A percentile compares a stretch with the other conserved stretches of the same genome.
These are phyloP conservation scores for Anagrus nilaparvatae DNA, from an alignment of 1,140 invertebrate genomes.

Conservation along the genomic window DNA sequence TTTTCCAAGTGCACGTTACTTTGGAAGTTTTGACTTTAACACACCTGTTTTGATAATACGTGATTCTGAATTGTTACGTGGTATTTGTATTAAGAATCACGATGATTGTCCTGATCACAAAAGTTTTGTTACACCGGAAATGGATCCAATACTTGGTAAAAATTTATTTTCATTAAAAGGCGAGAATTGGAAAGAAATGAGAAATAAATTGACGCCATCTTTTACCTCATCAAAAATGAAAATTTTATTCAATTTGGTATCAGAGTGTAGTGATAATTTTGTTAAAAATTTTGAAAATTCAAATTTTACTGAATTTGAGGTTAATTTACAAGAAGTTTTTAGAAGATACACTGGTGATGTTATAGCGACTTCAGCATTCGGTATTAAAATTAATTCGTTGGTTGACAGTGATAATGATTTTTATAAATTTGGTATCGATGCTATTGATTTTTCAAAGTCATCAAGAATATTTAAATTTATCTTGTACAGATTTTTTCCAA, in stretches of 20 bases:
- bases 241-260: slow-evolving; percentile 37
- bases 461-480: slow-evolving; percentile 10
- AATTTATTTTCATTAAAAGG: slow-evolving; percentile 34
- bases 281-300: slow-evolving; percentile 22
- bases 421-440: slow-evolving; percentile 31
- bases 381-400: slow-evolving; percentile 21
- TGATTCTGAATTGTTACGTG: slow-evolving; percentile 51
- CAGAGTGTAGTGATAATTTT: slow-evolving; percentile 29
- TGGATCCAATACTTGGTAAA: slow-evolving; percentile 33
- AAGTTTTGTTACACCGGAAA: slow-evolving; percentile 17
- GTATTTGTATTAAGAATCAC: slow-evolving; percentile 52
- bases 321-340: slow-evolving; percentile 19
- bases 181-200: slow-evolving; percentile 38
- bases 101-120: slow-evolving; percentile 51
- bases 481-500: slow-evolving; percentile 6
- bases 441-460: slow-evolving; percentile 13
- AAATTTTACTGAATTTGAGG: slow-evolving; percentile 10
- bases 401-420: slow-evolving; percentile 38
- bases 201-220: slow-evolving; percentile 33
- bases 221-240: slow-evolving; percentile 42
- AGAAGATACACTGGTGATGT: slow-evolving; percentile 20
- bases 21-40: slow-evolving; percentile 42
- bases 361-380: slow-evolving; percentile 22
- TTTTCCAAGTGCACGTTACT: slow-evolving; percentile 19
- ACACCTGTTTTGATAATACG: slow-evolving; percentile 38